Base-by-base conservation (phyloP, 2,113 vertebrate species). In the Larimichthys polyactis region DNA sequence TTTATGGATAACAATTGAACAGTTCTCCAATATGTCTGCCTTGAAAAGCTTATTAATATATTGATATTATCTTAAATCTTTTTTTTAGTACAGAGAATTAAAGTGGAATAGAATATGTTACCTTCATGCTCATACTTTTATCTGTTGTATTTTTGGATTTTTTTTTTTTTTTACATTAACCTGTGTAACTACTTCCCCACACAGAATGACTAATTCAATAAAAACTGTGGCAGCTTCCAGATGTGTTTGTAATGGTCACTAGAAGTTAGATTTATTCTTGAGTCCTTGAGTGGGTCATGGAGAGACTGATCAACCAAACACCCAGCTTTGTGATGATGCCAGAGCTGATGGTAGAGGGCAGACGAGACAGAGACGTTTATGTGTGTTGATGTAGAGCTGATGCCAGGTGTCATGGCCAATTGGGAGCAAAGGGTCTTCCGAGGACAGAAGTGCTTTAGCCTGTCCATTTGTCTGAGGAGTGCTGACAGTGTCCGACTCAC, bases 401-500 rank as follows among this genome's bases (percentile, higher is more conserved):
- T 69, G 72, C 46, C 67, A 77, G 17, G n/a, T 62, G 81, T 87
- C 83, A 57, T 36, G 22, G 78, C 64, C 82, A 69, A 78, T 85
- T 81, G 84, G 71, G 36, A 64, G 46, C 43, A 48, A 48, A 78
- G 64, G 59, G 70, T 78, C 40, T 81, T 72, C 72, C n/a, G 54
- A 62, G 54, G 54, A 82, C 81, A 62, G 58, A 52, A 19, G 36
- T 20, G 29, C 22, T 40, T 36, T 14, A 16, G 68, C 24, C 78
- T 83, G 82, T 87, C 87, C 14, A 11, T 88, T 63, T 85, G 76
- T 68, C 80, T 89, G 73, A 87, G 55, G 32, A 55, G 22, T 43
- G 49, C 60, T 85, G 90, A 92, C 88, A 79, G 78, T 29, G 66
- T 75, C 27, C 1, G 15, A 93, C 95, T 95, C 89, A 96, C 95